A percentile compares a stretch with the other conserved stretches of the same genome.
phyloP scores from a whole-genome alignment of 2,797 vertebrate species.

The Rhinatrema bivittatum region DNA sequence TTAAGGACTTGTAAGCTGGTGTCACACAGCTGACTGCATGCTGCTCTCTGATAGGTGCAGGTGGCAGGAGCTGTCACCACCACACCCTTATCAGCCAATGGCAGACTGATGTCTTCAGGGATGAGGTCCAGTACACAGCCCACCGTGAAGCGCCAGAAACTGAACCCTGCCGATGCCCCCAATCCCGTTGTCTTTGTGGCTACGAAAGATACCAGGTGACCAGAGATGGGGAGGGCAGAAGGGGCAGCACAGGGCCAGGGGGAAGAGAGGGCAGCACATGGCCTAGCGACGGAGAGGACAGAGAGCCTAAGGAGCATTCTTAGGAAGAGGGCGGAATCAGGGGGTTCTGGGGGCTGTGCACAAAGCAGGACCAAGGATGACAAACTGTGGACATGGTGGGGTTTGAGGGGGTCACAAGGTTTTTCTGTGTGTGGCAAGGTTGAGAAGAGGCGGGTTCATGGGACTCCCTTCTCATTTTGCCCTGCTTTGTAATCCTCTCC shows the following conservation, averaged over 20 bases:
- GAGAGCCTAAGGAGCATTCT: background rate
- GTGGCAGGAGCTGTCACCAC: slow-evolving; percentile 60
- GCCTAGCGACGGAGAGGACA: background rate
- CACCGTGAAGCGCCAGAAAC: slow-evolving; percentile 84
- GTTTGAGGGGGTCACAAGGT: background rate
- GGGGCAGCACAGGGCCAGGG: background rate
- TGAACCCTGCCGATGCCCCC: slow-evolving; percentile 85
- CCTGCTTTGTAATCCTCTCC: background rate
- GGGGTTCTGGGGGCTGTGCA: background rate
- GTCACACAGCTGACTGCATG: too few species aligned
- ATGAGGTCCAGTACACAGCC: slow-evolving; percentile 82
- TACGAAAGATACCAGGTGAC: slow-evolving; percentile 87
- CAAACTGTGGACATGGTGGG: background rate
- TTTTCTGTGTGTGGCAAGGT: too few species aligned
- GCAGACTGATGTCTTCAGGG: slow-evolving; percentile 76
- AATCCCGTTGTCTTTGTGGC: slow-evolving; percentile 93
- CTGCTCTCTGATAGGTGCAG: slow-evolving; percentile 39
- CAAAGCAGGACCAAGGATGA: too few species aligned
- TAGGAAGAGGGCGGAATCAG: background rate
- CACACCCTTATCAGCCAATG: slow-evolving; percentile 81
- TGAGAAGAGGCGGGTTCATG: too few species aligned
- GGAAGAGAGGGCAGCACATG: background rate
- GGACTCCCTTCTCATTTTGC: too few species aligned
- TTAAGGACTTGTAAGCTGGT: too few species aligned
- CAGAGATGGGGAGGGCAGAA: background rate